Evolutionary conservation across 2,888 invertebrate genomes (phyloP).

Genomic region (Luperina testacea): DNA sequence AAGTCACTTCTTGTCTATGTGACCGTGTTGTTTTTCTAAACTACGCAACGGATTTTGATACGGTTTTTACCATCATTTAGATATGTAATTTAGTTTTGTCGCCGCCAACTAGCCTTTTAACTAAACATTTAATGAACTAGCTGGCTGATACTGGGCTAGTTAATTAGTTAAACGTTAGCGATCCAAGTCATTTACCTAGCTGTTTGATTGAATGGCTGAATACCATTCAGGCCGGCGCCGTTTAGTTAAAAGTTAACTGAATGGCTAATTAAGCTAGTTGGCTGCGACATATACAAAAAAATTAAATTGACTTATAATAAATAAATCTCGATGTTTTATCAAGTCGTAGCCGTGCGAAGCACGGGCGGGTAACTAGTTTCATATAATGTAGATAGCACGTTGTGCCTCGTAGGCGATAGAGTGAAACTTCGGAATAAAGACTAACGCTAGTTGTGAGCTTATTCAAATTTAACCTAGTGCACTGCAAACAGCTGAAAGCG

Average conservation of each 20-base stretch:
- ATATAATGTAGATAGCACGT: not conserved
- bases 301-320: not conserved
- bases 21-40: not conserved
- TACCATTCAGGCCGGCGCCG: too few relatives aligned
- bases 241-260: too few relatives aligned
- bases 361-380: not conserved
- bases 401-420: conserved; percentile 22
- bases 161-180: too few relatives aligned
- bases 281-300: too few relatives aligned
- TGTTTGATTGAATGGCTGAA: too few relatives aligned
- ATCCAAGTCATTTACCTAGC: too few relatives aligned
- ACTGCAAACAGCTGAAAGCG: conserved; percentile 42
- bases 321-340: not conserved
- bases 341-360: not conserved
- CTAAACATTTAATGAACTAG: too few relatives aligned
- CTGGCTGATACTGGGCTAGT: too few relatives aligned
- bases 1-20: not conserved
- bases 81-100: too few relatives aligned
- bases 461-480: conserved; percentile 61
- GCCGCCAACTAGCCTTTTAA: too few relatives aligned
- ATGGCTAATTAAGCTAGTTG: too few relatives aligned
- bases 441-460: conserved; percentile 50
- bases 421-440: conserved; percentile 61
- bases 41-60: not conserved
- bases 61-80: not conserved